A percentile compares a stretch with the other conserved stretches of the same genome.
Evolutionary conservation across 2,888 invertebrate genomes (phyloP).

Genomic region (Ophion obscuratus): DNA sequence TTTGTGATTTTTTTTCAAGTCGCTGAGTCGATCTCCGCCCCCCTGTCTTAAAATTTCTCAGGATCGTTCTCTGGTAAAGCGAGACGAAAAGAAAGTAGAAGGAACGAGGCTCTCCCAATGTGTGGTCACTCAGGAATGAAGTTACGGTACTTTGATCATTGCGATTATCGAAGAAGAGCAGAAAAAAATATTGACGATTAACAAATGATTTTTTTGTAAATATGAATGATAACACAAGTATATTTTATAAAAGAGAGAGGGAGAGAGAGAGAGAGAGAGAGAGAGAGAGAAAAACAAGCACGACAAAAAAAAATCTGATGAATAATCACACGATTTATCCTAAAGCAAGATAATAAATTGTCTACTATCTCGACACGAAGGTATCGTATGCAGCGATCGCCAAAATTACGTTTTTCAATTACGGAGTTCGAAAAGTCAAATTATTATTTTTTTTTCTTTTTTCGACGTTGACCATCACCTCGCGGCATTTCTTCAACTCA

Average conservation of each 20-base stretch:
- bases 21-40: background rate
- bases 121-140: constrained; percentile 79
- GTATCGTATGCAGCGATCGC: constrained; percentile 33
- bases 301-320: constrained; percentile 40
- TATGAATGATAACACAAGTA: constrained; percentile 76
- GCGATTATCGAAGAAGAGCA: constrained; percentile 73
- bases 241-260: constrained; percentile 66
- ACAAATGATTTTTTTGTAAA: constrained; percentile 81
- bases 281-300: constrained; percentile 42
- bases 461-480: too few relatives aligned
- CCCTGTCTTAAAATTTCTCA: too few relatives aligned
- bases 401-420: constrained; percentile 8
- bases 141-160: constrained; percentile 75
- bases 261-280: constrained; percentile 10
- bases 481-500: too few relatives aligned
- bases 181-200: constrained; percentile 72
- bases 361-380: constrained; percentile 23
- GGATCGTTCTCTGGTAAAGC: too few relatives aligned
- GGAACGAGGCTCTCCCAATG: constrained; percentile 10
- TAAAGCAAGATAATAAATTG: constrained; percentile 36
- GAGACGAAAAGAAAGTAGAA: too few relatives aligned
- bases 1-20: constrained; percentile 17
- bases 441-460: background rate
- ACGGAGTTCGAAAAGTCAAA: background rate
- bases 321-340: constrained; percentile 68